Percentiles rank a stretch among this genome's conserved stretches.
phyloP scores from a whole-genome alignment of 2,888 invertebrate species.

The Liodrosophila aerea region DNA sequence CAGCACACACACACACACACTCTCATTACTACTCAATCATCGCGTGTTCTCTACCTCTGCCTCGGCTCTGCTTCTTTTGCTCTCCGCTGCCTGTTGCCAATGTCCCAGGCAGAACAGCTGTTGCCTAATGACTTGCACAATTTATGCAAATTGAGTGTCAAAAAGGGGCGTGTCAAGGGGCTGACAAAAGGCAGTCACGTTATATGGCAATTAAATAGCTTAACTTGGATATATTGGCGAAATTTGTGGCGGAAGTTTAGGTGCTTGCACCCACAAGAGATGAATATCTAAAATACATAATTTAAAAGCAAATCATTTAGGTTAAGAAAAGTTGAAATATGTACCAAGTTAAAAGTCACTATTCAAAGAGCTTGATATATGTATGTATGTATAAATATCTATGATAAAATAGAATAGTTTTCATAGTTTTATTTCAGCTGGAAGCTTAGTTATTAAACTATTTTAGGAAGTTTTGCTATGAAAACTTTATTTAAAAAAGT shows the following conservation, averaged over 20 bases:
- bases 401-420: too few species aligned
- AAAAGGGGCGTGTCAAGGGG: slow-evolving; percentile 22
- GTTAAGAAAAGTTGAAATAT: too few species aligned
- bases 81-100: slow-evolving; percentile 4
- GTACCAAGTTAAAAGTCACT: too few species aligned
- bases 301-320: too few species aligned
- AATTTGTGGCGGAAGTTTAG: neutral
- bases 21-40: slow-evolving; percentile 46
- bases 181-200: slow-evolving; percentile 30
- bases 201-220: slow-evolving; percentile 37
- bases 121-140: slow-evolving; percentile 55
- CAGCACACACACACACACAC: too few species aligned
- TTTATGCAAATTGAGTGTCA: slow-evolving; percentile 63
- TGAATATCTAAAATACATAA: neutral
- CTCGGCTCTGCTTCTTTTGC: neutral
- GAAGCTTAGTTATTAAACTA: too few species aligned
- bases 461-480: too few species aligned
- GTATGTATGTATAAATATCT: too few species aligned
- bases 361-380: too few species aligned
- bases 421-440: too few species aligned
- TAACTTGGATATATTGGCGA: neutral
- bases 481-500: too few species aligned
- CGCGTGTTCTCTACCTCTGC: slow-evolving; percentile 2
- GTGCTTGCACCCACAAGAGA: too few species aligned
- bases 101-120: slow-evolving; percentile 5